Evolutionary conservation across 1,140 invertebrate genomes (phyloP), one percentile per base, ranked within the genome.

Genomic region (Pomacea maculata): DNA sequence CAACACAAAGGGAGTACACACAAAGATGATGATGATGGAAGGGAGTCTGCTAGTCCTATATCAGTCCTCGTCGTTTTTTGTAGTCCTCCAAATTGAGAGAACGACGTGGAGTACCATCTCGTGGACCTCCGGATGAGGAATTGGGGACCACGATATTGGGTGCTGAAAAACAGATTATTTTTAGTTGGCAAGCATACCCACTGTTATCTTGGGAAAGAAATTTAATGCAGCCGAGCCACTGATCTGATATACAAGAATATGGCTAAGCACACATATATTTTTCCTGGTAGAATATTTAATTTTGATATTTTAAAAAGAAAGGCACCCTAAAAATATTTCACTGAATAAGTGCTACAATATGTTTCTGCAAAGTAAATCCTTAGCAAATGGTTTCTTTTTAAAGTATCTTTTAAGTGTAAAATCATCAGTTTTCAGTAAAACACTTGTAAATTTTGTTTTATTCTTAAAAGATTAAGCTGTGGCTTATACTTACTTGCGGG

Each of bases 11-110:
- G 25, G 21, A 2, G 12, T 8, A 1, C 19, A 61, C 75, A 61
- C n/a, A 57, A 52, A 57, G 21, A 21, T 29, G 34, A 55, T 64
- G 34, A 64, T 64, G 61, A 25, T 55, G 21, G 14, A 64, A 25
- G 75, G n/a, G 34, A 17, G 19, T 7, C 9, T 12, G 25, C 61
- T 76, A 25, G 3, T 55, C 19, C 54, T 88, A 90, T 77, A 98
- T 98, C 74, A 98, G 94, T 77, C 97, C 97, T 83, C 97, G 94
- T 89, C 97, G 96, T 92, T 98, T 98, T 93, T 99, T 99, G 91
- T 98, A 99, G 89, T 98, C 97, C 91, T 98, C 97, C 75, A 99
- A 92, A 90, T 99, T 98, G n/a, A 99, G 91, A 1, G 97, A 97
- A 82, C 97, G 91, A 83, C 95, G 94, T 9, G 97, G 97, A 6